Base-by-base conservation (phyloP, 1,140 invertebrate genomes). In the Papilio dardanus region DNA sequence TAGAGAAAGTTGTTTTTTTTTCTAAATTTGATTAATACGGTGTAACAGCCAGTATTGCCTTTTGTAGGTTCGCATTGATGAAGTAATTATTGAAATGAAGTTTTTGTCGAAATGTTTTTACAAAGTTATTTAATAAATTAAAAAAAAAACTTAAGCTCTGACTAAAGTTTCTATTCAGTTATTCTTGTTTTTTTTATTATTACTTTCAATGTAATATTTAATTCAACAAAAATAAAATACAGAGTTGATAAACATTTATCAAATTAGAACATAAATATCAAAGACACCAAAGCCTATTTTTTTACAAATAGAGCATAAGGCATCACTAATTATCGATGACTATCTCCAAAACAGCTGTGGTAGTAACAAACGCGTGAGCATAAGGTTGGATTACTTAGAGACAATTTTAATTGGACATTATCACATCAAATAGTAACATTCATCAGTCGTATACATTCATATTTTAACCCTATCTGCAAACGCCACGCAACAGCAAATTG, bases 1-100 rank as follows among this genome's bases (percentile, higher is more conserved):
- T 79, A 65, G 80, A 78, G 79, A 85, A 86, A 86, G 67, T 78
- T 76, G 58, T 68, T 67, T 80, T 86, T 85, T 83, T 87, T 85
- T 83, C 30, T 76, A 76, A 76, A 81, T 85, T 88, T 86, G 86
- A 91, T 91, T 89, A 88, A 58, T 82, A 71, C 62, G n/a, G 79
- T 76, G 16, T 30, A n/a, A 19, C 69, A 50, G 40, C 8, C 21
- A 28, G 4, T 30, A 62, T 14, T 14, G 42, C 42, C n/a, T 46
- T 19, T 28, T 62, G 24, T 28, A 62, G 24, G 24, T 10, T 30
- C 4, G 54, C 10, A 62, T 62, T 62, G 12, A 62, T 58, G 8
- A 12, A 30, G 14, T 30, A 28, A 3, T 58, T 58, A 28, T 24
- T 14, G 54, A 30, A 62, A 62, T 14, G 1, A 21, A 24, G 3